Evolutionary conservation across 2,797 vertebrate species (phyloP), one percentile per base, ranked within the genome.

Genomic region (Nyctibius grandis): DNA sequence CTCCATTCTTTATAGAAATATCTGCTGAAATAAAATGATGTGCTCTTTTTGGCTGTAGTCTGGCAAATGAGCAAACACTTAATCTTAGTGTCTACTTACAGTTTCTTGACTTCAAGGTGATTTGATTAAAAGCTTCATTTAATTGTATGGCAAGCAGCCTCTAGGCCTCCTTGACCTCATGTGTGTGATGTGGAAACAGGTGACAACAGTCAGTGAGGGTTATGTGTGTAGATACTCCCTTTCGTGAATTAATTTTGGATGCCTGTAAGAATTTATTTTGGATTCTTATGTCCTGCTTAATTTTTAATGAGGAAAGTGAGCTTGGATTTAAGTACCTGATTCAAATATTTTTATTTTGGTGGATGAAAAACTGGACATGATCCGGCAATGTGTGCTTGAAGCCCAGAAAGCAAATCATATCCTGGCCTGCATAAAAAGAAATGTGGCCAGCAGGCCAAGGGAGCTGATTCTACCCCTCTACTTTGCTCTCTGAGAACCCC

Each of bases 71-170:
- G 8, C 28, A 79, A 91, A 63, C 51, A 51, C 14, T 94, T 85
- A 47, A 38, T 81, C 50, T 78, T 44, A 44, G 29, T 75, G 33
- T 64, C 36, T 85, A 68, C 63, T 91, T 72, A 26, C 17, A 54
- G 53, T 33, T 76, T 7, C 68, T 84, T 86, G 45, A 68, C 33
- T 89, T 81, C 0, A 20, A 61, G 77, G 15, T 38, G 6, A 56
- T 79, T 90, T 15, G 8, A 68, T 72, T 65, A 83, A 81, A 93
- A 78, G 50, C 29, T 91, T 78, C 21, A 64, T 84, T 93, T 81
- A 92, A 86, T 34, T 72, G 38, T 15, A 25, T 26, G 22, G 19
- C 72, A 76, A 60, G 29, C 44, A 57, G 54, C 47, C 45, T 89
- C 54, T 48, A 33, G 48, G 54, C 19, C 84, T 89, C 33, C 26